Percentiles rank a stretch among this genome's conserved stretches.
Evolutionary conservation across 2,888 invertebrate genomes (phyloP).

Genomic region (Sminthurides aquaticus): DNA sequence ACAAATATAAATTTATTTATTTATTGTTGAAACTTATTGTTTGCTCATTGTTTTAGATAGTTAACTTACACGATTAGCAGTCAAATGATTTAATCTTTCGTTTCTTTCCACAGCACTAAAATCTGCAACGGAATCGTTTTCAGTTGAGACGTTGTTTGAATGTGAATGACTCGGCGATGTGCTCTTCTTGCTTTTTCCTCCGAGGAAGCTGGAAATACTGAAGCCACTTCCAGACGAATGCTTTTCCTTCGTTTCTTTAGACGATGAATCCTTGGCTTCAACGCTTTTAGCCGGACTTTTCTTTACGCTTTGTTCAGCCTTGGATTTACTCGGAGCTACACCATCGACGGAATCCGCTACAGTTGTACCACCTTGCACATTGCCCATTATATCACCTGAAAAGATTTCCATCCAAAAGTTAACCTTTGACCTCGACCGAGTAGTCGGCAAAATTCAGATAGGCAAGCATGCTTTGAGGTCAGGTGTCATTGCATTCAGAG

Average conservation of each 20-base stretch:
- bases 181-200: slow-evolving; percentile 6
- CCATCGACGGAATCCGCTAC: slow-evolving; percentile 16
- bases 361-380: no score
- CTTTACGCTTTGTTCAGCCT: slow-evolving; percentile 8
- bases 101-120: slow-evolving; percentile 51
- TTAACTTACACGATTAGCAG: slow-evolving; percentile 50
- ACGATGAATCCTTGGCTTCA: slow-evolving; percentile 18
- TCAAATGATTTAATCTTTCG: slow-evolving; percentile 51
- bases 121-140: slow-evolving; percentile 20
- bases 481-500: no score
- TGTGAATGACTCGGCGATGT: neutral
- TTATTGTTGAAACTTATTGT: no score
- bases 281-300: slow-evolving; percentile 15
- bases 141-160: neutral
- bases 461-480: no score
- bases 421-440: no score
- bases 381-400: no score
- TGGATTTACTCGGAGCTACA: slow-evolving; percentile 20
- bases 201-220: neutral
- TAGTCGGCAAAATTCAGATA: no score
- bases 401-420: no score
- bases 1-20: no score
- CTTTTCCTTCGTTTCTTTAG: slow-evolving; percentile 24
- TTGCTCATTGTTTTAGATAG: no score
- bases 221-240: slow-evolving; percentile 8